A percentile compares a stretch with the other conserved stretches of the same genome.
These are phyloP conservation scores for Heliconius sara DNA, from an alignment of 2,888 invertebrate genomes.

Conservation along the genomic window DNA sequence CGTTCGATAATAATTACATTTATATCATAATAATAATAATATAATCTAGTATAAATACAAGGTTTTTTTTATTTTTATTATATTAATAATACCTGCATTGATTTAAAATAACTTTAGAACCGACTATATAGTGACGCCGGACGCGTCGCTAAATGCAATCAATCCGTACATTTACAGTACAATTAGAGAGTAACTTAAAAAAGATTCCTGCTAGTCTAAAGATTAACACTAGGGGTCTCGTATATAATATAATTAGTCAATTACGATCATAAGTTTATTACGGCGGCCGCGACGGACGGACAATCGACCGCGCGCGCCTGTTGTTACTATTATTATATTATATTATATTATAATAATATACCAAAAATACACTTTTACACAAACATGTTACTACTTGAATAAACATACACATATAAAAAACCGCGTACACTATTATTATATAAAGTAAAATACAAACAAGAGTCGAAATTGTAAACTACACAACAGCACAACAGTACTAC, in stretches of 20 bases:
- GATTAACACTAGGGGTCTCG: slow-evolving; percentile 77
- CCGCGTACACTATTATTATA: slow-evolving; percentile 80
- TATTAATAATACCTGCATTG: slow-evolving; percentile 84
- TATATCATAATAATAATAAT: slow-evolving; percentile 61
- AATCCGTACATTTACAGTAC: slow-evolving; percentile 38
- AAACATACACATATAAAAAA: slow-evolving; percentile 84
- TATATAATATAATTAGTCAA: slow-evolving; percentile 85
- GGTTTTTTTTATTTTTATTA: slow-evolving; percentile 65
- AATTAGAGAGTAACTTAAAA: slow-evolving; percentile 72
- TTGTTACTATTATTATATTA: slow-evolving; percentile 49
- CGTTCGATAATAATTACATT: slow-evolving; percentile 81
- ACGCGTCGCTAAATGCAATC: slow-evolving; percentile 74
- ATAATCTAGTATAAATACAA: slow-evolving; percentile 82
- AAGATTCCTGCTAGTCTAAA: slow-evolving; percentile 73
- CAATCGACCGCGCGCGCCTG: slow-evolving; percentile 55
- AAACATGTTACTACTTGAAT: slow-evolving; percentile 82
- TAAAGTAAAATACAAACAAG: slow-evolving; percentile 82
- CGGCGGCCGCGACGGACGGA: slow-evolving; percentile 52
- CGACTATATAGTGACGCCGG: slow-evolving; percentile 71
- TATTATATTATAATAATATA: slow-evolving; percentile 60
- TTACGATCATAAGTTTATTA: slow-evolving; percentile 83
- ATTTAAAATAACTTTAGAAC: slow-evolving; percentile 80
- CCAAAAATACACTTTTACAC: slow-evolving; percentile 82
- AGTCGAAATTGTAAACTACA: slow-evolving; percentile 79
- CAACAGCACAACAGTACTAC: slow-evolving; percentile 77